Conservation (phyloP, 2,797 vertebrate genomes). For the Arnoldichthys spilopterus region DNA sequence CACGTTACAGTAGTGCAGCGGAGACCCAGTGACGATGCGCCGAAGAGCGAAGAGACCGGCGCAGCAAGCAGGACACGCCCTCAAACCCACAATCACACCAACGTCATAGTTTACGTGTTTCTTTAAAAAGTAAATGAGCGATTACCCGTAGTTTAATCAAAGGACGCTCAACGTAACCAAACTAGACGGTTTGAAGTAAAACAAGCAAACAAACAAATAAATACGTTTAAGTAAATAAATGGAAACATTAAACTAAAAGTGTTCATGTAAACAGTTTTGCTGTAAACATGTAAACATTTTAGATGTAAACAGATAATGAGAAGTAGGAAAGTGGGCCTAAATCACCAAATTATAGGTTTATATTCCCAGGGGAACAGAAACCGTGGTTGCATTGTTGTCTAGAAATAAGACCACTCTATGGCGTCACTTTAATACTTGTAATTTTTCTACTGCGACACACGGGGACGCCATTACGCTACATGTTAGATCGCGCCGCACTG, state of each 20-base stretch:
- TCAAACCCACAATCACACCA: neutral
- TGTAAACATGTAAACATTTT: too few relatives aligned
- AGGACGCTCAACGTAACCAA: too few relatives aligned
- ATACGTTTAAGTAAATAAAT: neutral
- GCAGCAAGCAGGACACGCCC: conserved; percentile 31
- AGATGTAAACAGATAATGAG: too few relatives aligned
- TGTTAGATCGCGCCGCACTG: neutral
- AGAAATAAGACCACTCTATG: too few relatives aligned
- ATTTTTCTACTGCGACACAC: conserved; percentile 43
- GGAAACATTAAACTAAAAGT: neutral
- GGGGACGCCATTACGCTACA: conserved; percentile 58
- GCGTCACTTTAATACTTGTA: neutral
- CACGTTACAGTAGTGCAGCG: neutral
- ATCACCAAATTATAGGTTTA: too few relatives aligned
- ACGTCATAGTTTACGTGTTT: neutral
- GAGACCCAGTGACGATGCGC: neutral
- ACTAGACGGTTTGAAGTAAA: too few relatives aligned
- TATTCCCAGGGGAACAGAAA: too few relatives aligned
- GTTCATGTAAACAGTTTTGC: neutral
- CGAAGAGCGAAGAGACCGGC: neutral
- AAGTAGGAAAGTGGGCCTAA: too few relatives aligned
- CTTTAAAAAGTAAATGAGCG: neutral
- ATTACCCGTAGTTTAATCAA: neutral
- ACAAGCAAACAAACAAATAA: neutral
- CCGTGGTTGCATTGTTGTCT: too few relatives aligned